Conservation (phyloP, 1,140 invertebrate genomes). For the Rhynchophorus ferrugineus region DNA sequence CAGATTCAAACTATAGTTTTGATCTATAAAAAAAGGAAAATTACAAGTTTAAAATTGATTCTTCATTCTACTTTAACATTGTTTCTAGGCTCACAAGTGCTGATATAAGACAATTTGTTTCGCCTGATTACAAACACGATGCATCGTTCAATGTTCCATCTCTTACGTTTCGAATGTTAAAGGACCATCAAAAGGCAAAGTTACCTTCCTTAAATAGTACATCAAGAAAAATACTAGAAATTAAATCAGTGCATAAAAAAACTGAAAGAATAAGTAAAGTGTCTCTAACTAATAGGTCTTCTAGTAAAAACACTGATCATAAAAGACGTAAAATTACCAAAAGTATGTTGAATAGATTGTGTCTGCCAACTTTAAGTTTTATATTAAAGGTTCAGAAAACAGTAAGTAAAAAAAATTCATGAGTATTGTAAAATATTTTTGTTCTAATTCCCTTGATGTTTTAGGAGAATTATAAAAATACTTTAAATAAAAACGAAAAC, state of each 20-base stretch:
- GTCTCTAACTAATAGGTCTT: neutral
- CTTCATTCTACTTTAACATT: slow-evolving; percentile 4
- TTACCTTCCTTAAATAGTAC: neutral
- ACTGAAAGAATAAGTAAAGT: neutral
- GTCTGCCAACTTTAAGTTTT: slow-evolving; percentile 12
- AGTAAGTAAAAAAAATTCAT: neutral
- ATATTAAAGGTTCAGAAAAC: slow-evolving; percentile 8
- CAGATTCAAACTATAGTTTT: too few species aligned
- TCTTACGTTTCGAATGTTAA: neutral
- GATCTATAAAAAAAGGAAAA: too few species aligned
- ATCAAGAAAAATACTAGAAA: neutral
- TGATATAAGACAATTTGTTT: slow-evolving; percentile 22
- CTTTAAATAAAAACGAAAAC: neutral
- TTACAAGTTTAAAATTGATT: neutral
- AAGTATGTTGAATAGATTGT: neutral
- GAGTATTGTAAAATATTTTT: too few species aligned
- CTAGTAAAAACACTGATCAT: neutral
- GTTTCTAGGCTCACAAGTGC: slow-evolving; percentile 14
- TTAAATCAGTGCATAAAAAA: too few species aligned
- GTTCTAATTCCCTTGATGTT: neutral
- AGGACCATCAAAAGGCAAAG: neutral
- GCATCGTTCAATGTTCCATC: neutral
- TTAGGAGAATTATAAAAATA: neutral
- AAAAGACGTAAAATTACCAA: slow-evolving; percentile 1
- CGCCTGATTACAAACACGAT: slow-evolving; percentile 19